A percentile compares a stretch with the other conserved stretches of the same genome.
phyloP scores from a whole-genome alignment of 2,888 invertebrate species.

The Eristalinus sepulchralis region DNA sequence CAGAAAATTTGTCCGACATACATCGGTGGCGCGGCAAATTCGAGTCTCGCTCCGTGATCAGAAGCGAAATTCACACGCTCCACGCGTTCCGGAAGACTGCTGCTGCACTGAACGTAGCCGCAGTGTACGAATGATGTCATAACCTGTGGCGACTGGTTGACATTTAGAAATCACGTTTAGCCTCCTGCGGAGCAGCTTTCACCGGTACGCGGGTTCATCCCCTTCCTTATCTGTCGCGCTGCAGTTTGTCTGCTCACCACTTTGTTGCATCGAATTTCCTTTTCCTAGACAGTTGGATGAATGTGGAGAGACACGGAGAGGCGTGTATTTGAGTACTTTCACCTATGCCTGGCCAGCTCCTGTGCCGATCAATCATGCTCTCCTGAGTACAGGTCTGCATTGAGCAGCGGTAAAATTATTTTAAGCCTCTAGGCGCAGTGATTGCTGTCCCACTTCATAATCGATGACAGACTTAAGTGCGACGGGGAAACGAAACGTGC shows the following conservation, averaged over 20 bases:
- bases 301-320: neutral
- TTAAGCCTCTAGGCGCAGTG: neutral
- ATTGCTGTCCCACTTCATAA: neutral
- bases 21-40: neutral
- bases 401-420: neutral
- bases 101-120: neutral
- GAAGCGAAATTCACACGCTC: neutral
- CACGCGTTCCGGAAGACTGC: neutral
- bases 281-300: neutral
- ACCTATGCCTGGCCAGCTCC: neutral
- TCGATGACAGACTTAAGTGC: neutral
- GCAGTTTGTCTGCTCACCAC: neutral
- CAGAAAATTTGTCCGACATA: neutral
- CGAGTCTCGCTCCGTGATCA: neutral
- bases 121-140: neutral
- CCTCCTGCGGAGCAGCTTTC: slow-evolving; percentile 7
- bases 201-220: neutral
- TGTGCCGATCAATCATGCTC: slow-evolving; percentile 26
- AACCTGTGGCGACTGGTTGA: slow-evolving; percentile 5
- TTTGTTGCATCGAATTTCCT: neutral
- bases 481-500: neutral
- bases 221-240: neutral
- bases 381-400: neutral
- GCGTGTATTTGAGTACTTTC: neutral
- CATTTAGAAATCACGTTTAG: slow-evolving; percentile 28